phyloP scores from a whole-genome alignment of 2,113 vertebrate genomes.

The Laterallus jamaicensis region DNA sequence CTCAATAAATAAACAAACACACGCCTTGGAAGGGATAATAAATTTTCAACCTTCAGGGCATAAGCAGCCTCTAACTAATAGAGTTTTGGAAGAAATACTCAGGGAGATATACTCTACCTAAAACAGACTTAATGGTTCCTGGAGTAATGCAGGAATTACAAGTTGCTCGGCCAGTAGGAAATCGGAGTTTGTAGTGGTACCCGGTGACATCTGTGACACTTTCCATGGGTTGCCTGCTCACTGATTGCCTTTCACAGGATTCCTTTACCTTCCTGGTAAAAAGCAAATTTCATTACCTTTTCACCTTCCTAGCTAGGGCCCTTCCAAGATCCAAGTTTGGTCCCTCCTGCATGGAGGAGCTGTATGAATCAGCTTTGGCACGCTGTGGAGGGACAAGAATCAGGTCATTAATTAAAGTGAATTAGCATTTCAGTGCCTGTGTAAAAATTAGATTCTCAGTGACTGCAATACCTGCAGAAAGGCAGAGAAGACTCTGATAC shows the following conservation, averaged over 20 bases:
- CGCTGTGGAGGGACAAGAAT: not conserved
- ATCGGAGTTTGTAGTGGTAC: not conserved
- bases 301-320: not conserved
- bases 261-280: not conserved
- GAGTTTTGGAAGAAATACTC: not conserved
- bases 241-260: not conserved
- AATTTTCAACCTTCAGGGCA: not conserved
- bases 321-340: not conserved
- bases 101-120: not conserved
- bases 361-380: no score
- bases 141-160: not conserved
- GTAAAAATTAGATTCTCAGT: not conserved
- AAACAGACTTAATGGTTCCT: not conserved
- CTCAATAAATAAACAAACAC: not conserved
- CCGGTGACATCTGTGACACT: not conserved
- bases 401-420: not conserved
- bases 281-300: not conserved
- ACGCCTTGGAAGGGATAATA: not conserved
- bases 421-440: not conserved
- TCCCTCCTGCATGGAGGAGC: not conserved
- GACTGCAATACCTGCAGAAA: not conserved
- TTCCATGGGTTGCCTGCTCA: not conserved
- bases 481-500: not conserved
- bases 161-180: not conserved
- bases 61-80: not conserved